Conservation (phyloP, 1,140 invertebrate genomes). For the Nasonia giraulti region DNA sequence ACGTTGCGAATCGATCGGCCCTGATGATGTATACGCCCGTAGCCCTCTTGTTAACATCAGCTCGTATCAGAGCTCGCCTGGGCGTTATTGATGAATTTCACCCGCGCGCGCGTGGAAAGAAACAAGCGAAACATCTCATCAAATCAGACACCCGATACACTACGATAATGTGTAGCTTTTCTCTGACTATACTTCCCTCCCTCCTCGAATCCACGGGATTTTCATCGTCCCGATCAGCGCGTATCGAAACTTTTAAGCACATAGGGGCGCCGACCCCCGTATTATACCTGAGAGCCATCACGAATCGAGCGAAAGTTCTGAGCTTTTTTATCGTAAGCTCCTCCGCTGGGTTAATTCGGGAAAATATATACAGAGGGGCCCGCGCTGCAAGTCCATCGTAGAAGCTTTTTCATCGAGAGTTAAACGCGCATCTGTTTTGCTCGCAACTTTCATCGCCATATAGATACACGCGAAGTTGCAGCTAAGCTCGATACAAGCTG, state of each 20-base stretch:
- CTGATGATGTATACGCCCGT: not conserved
- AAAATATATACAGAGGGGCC: not conserved
- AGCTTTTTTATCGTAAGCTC: not conserved
- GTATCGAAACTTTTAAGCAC: not conserved
- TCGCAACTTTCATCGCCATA: not conserved
- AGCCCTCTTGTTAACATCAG: no score
- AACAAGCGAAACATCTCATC: no score
- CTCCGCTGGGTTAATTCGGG: not conserved
- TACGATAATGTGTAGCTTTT: no score
- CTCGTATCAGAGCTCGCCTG: no score
- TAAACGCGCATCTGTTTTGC: not conserved
- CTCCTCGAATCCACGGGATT: not conserved
- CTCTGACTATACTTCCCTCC: not conserved
- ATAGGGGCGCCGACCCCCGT: not conserved
- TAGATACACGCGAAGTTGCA: not conserved
- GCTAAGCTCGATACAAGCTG: not conserved
- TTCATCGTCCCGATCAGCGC: not conserved
- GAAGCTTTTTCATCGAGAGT: no score
- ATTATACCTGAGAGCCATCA: not conserved
- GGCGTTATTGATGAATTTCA: no score
- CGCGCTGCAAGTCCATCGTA: no score
- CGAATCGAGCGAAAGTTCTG: not conserved
- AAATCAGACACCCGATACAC: not conserved
- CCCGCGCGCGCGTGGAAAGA: no score
- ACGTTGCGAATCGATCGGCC: no score